Evolutionary conservation across 2,888 invertebrate species (phyloP).

Genomic region (Protula sp.): DNA sequence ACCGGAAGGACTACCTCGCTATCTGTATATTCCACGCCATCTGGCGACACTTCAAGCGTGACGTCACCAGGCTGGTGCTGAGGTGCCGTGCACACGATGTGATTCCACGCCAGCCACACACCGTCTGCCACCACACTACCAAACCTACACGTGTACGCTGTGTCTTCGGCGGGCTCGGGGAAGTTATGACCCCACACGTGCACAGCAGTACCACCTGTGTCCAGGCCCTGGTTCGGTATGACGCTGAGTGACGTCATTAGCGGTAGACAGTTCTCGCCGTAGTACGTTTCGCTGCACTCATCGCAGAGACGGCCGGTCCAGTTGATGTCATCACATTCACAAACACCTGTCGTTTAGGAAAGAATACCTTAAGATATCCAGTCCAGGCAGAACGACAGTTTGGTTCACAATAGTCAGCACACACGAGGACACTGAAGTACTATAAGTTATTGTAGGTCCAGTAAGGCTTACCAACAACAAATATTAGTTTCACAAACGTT

Average conservation of each 20-base stretch:
- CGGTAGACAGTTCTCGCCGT: conserved; percentile 25
- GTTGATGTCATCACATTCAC: conserved; percentile 19
- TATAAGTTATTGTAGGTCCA: no score
- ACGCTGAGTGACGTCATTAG: conserved; percentile 17
- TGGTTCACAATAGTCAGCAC: no score
- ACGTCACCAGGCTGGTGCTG: conserved; percentile 6
- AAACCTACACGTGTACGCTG: conserved; percentile 7
- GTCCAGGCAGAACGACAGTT: neutral
- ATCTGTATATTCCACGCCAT: no score
- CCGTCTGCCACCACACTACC: conserved; percentile 16
- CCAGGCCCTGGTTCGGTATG: conserved; percentile 20
- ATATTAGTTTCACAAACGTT: no score
- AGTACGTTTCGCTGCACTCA: conserved; percentile 24
- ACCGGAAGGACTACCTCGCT: no score
- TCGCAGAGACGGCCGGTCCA: conserved; percentile 27
- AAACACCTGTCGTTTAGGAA: conserved; percentile 13
- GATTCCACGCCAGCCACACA: conserved; percentile 15
- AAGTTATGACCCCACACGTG: conserved; percentile 27
- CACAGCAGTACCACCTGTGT: conserved; percentile 19
- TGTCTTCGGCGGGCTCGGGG: conserved; percentile 19
- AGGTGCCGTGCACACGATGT: conserved; percentile 14
- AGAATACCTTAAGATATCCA: neutral
- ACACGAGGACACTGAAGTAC: no score
- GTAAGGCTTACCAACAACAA: no score
- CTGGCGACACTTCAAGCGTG: conserved; percentile 11